phyloP scores from a whole-genome alignment of 2,113 vertebrate genomes.

The Nettapus auritus region DNA sequence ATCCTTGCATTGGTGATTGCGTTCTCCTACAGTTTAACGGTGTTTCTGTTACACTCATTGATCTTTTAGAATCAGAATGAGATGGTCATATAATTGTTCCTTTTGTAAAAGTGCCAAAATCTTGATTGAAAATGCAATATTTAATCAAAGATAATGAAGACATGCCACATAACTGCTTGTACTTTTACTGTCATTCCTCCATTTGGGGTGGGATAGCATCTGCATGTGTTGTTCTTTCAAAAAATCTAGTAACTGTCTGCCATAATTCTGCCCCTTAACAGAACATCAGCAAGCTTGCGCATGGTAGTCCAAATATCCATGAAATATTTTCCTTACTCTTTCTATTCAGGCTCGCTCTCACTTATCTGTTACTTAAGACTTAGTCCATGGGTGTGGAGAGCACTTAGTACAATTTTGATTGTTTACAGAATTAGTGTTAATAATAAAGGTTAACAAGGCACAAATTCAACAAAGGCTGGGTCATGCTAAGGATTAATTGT shows the following conservation, averaged over 20 bases:
- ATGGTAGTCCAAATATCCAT: background rate
- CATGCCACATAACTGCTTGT: fast-evolving
- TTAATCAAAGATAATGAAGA: background rate
- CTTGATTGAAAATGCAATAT: background rate
- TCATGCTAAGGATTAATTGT: background rate
- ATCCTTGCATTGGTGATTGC: background rate
- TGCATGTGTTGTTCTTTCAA: background rate
- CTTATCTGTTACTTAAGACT: background rate
- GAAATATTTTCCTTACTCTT: background rate
- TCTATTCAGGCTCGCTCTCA: background rate
- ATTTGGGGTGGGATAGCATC: background rate
- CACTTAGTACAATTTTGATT: background rate
- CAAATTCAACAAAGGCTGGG: background rate
- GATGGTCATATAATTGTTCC: background rate
- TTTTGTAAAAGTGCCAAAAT: background rate
- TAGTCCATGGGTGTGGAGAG: background rate
- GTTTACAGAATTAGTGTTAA: conserved; percentile 20
- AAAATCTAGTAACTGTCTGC: background rate
- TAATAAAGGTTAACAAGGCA: conserved; percentile 23
- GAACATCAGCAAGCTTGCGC: background rate
- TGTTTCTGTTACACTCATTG: background rate
- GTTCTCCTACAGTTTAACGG: background rate
- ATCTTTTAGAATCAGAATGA: background rate
- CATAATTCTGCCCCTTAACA: background rate
- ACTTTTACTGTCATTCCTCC: background rate